Conservation (phyloP, 2,797 vertebrate genomes). For the Ptychadena robeensis region DNA sequence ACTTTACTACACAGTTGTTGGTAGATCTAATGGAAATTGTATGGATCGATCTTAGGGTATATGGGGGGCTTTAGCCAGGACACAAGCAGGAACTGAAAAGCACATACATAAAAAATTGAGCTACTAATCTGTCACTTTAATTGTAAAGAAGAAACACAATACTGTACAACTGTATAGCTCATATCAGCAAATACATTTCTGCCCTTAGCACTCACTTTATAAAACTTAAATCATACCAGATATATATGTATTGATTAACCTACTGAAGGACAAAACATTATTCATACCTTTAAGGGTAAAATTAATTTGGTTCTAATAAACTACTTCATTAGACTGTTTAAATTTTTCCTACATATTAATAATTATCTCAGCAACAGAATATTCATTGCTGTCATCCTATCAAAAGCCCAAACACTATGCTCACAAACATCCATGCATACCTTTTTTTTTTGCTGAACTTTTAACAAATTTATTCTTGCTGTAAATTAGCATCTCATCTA, state of each 20-base stretch:
- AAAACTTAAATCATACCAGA: too few species aligned
- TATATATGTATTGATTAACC: not conserved
- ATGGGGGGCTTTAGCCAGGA: too few species aligned
- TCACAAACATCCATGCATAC: conserved; percentile 14
- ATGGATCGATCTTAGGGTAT: too few species aligned
- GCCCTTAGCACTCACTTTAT: too few species aligned
- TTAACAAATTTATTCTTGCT: conserved; percentile 46
- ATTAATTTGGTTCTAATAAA: not conserved
- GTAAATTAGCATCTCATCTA: conserved; percentile 50
- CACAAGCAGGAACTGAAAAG: too few species aligned
- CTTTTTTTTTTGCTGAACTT: conserved; percentile 31
- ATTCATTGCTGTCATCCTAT: not conserved
- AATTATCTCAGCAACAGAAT: not conserved
- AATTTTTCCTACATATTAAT: not conserved
- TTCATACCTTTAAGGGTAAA: not conserved
- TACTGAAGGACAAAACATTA: not conserved
- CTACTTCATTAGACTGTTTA: not conserved
- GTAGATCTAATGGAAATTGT: too few species aligned
- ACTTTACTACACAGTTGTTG: too few species aligned
- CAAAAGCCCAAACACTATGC: not conserved
- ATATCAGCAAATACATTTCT: not conserved
- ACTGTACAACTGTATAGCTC: too few species aligned
- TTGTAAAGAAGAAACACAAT: too few species aligned
- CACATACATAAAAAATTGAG: too few species aligned
- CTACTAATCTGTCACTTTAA: too few species aligned